These are phyloP conservation scores for Sturmia bella DNA, from an alignment of 2,888 invertebrate genomes.

Conservation along the genomic window DNA sequence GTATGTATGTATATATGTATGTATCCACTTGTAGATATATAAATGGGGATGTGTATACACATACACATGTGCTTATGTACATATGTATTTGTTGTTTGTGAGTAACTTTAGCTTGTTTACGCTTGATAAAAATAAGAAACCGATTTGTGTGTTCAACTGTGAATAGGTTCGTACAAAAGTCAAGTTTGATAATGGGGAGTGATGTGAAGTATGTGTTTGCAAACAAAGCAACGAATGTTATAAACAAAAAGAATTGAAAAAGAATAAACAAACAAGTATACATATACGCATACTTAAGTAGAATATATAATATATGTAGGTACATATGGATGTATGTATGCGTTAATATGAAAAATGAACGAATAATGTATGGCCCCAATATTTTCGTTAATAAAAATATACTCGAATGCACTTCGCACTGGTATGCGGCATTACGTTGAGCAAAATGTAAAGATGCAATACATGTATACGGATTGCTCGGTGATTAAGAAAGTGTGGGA, in stretches of 20 bases:
- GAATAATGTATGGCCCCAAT: conserved; percentile 13
- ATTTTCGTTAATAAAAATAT: neutral
- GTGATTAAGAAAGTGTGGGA: neutral
- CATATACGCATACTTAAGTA: neutral
- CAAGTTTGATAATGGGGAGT: conserved; percentile 37
- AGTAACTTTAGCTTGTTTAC: conserved; percentile 26
- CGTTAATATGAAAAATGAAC: neutral
- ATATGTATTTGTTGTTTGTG: neutral
- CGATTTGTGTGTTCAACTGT: neutral
- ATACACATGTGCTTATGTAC: too few relatives aligned
- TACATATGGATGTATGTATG: neutral
- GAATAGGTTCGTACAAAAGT: conserved; percentile 21
- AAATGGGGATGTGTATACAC: too few relatives aligned
- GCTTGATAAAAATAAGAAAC: conserved; percentile 15
- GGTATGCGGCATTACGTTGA: conserved; percentile 10
- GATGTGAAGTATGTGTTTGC: conserved; percentile 28
- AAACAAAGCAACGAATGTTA: conserved; percentile 45
- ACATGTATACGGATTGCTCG: too few relatives aligned
- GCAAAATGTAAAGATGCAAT: neutral
- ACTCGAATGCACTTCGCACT: conserved; percentile 12
- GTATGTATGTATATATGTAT: too few relatives aligned
- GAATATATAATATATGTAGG: conserved; percentile 6
- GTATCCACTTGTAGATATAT: too few relatives aligned
- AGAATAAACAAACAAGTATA: conserved; percentile 28
- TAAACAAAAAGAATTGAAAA: conserved; percentile 52